Base-by-base conservation (phyloP, 2,113 vertebrate genomes). In the Proterorhinus semilunaris region DNA sequence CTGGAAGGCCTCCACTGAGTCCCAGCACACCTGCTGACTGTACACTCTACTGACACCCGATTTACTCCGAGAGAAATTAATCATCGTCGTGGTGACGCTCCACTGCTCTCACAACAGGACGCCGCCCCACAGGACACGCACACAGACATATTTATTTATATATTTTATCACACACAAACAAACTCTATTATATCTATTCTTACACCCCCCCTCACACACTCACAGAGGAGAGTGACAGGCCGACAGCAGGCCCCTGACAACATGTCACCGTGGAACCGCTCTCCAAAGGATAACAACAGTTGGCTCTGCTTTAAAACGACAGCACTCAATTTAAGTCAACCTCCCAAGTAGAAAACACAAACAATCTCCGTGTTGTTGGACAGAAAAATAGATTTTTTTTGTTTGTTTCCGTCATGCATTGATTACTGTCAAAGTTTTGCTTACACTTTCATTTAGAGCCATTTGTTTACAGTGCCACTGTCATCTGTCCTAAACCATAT, bases 41-140 rank as follows among this genome's bases (percentile, higher is more conserved):
- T 81, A 91, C 88, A 88, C 85, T 91, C 89, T 87, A 76, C 21
- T 83, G 91, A 86, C 63, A 84, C 82, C 86, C 85, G 78, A 84
- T 85, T 87, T 87, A 89, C 86, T 86, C 51, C 10, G 78, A 87
- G 88, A 80, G 89, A 91, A 91, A 91, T 92, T 90, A 92, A 91
- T 91, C 90, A 91, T 91, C 83, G 83, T 90, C 87, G 85, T 85
- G 84, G 89, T 85, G 76, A 86, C 75, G 82, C 88, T 82, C 86
- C 72, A 68, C 81, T 88, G 88, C 86, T 88, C 83, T 83, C 84
- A 72, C 82, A 87, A 86, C 85, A 89, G 85, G 86, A 88, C 72
- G 78, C 79, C 6, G 81, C 79, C 83, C 75, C 75, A 78, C 76
- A 83, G 85, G 82, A 86, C 72, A 74, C 68, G 66, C 71, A 67